Conservation (phyloP, 2,113 vertebrate species). For the Lipotes vexillifer region DNA sequence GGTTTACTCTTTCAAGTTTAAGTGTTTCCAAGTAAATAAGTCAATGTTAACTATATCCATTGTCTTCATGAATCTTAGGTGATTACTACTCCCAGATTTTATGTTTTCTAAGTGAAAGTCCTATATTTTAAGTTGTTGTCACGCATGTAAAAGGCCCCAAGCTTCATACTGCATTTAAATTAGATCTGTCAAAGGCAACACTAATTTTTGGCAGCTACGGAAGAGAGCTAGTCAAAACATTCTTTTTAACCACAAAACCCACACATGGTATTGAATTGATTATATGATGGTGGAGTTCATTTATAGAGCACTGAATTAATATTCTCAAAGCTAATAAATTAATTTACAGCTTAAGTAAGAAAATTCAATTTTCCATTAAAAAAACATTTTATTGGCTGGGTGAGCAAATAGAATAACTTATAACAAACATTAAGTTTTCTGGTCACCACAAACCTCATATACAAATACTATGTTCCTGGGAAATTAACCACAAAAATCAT, state of each 20-base stretch:
- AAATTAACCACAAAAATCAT: background rate
- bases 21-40: constrained; percentile 3
- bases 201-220: background rate
- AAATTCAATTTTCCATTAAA: background rate
- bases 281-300: background rate
- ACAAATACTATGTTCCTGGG: background rate
- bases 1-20: background rate
- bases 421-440: background rate
- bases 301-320: background rate
- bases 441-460: background rate
- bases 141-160: background rate
- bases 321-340: background rate
- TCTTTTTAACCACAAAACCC: background rate
- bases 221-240: background rate
- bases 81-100: background rate
- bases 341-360: background rate
- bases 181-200: background rate
- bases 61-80: background rate
- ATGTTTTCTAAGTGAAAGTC: background rate
- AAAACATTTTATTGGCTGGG: background rate
- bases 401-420: background rate
- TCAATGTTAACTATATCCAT: background rate
- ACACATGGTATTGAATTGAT: background rate
- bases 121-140: background rate
- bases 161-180: background rate